Conservation (phyloP, 2,888 invertebrate genomes). For the Opisthograptis luteolata region DNA sequence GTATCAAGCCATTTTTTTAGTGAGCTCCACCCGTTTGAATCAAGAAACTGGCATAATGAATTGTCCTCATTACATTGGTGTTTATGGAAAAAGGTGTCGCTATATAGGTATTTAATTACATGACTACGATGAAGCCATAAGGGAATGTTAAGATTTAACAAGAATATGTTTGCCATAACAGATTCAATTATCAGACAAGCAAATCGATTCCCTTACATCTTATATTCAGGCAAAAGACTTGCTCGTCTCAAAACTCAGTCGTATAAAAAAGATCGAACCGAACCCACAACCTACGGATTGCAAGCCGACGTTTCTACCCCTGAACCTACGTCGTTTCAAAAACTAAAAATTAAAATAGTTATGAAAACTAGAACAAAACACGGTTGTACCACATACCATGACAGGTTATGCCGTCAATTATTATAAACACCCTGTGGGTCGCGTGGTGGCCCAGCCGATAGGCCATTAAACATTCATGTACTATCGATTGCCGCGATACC, state of each 20-base stretch:
- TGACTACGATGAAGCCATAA: too few species aligned
- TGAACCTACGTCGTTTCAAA: too few species aligned
- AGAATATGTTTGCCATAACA: too few species aligned
- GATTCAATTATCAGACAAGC: too few species aligned
- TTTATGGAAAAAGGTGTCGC: not conserved
- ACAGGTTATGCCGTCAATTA: constrained; percentile 6
- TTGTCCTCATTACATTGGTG: not conserved
- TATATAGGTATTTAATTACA: not conserved
- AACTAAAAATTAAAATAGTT: too few species aligned
- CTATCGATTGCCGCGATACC: constrained; percentile 31
- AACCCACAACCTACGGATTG: too few species aligned
- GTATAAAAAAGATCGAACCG: too few species aligned
- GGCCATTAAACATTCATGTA: constrained; percentile 37
- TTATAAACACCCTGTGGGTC: not conserved
- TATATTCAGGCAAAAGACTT: too few species aligned
- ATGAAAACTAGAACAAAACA: not conserved
- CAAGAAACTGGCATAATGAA: constrained; percentile 9
- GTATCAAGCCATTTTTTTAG: constrained; percentile 19
- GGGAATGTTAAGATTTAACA: too few species aligned
- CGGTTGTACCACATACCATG: constrained; percentile 2
- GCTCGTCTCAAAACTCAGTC: too few species aligned
- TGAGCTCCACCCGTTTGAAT: constrained; percentile 19
- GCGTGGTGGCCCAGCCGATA: constrained; percentile 26
- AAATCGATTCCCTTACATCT: too few species aligned
- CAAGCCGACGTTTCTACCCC: too few species aligned